Conservation (phyloP, 2,797 vertebrate genomes). For the Huso huso region DNA sequence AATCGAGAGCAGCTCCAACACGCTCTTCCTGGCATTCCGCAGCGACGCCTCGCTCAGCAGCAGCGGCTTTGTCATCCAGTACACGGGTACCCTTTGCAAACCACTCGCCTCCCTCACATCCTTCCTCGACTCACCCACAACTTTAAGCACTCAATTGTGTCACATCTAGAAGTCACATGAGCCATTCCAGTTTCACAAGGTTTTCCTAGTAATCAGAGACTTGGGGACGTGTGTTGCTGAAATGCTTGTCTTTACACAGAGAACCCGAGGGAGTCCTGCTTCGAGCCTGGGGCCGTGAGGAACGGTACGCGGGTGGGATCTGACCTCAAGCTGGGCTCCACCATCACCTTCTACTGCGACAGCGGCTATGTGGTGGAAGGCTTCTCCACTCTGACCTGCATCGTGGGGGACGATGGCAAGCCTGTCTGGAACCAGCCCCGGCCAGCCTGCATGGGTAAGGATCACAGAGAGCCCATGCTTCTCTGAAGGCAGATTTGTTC, state of each 20-base stretch:
- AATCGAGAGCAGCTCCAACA: conserved; percentile 95
- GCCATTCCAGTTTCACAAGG: too few relatives aligned
- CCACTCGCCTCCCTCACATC: too few relatives aligned
- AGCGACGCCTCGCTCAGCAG: conserved; percentile 95
- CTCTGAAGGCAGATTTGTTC: conserved; percentile 53
- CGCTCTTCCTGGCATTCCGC: conserved; percentile 89
- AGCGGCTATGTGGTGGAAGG: conserved; percentile 87
- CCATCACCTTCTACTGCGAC: conserved; percentile 86
- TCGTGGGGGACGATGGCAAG: conserved; percentile 86
- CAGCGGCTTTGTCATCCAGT: conserved; percentile 86
- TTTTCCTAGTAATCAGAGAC: too few relatives aligned
- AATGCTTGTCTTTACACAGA: conserved; percentile 54
- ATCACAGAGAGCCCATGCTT: background rate
- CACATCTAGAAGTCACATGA: too few relatives aligned
- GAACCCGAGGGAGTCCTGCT: conserved; percentile 95
- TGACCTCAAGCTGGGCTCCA: conserved; percentile 85
- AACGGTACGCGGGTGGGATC: conserved; percentile 83
- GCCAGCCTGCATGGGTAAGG: conserved; percentile 84
- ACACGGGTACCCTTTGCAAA: conserved; percentile 65
- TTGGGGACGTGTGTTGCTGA: conserved; percentile 13
- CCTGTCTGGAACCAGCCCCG: conserved; percentile 86
- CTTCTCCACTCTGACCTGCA: conserved; percentile 77
- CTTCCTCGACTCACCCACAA: too few relatives aligned
- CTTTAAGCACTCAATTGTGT: too few relatives aligned
- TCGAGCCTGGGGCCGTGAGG: conserved; percentile 82